phyloP scores from a whole-genome alignment of 2,888 invertebrate species.

The Drosophila pullipes region DNA sequence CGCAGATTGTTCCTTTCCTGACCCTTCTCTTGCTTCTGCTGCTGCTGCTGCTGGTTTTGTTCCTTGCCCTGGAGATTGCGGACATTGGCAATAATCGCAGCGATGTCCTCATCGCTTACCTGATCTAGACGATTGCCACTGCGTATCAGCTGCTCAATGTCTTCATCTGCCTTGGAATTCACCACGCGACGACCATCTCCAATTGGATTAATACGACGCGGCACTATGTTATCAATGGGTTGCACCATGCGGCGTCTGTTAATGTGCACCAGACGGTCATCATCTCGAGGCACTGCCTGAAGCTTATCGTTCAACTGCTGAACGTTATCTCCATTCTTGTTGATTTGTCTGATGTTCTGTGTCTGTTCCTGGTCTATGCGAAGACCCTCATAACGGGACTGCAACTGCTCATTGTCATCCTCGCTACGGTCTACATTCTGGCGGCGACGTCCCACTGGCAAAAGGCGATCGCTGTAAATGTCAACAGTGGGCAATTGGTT shows the following conservation, averaged over 20 bases:
- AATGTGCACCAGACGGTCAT: constrained; percentile 68
- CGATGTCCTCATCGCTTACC: constrained; percentile 42
- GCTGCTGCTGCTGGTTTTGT: background rate
- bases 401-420: constrained; percentile 25
- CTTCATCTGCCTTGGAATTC: constrained; percentile 12
- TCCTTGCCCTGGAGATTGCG: constrained; percentile 23
- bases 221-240: constrained; percentile 7
- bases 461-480: constrained; percentile 51
- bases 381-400: constrained; percentile 36
- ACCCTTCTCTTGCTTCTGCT: background rate
- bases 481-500: constrained; percentile 47
- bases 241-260: constrained; percentile 61
- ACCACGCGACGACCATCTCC: constrained; percentile 48
- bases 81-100: constrained; percentile 32
- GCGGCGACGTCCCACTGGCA: constrained; percentile 68
- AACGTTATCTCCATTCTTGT: background rate
- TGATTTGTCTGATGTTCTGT: background rate
- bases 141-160: constrained; percentile 6
- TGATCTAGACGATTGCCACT: constrained; percentile 4
- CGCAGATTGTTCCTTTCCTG: background rate
- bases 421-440: constrained; percentile 22
- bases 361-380: constrained; percentile 5
- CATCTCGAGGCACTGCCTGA: constrained; percentile 42
- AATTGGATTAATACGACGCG: constrained; percentile 34
- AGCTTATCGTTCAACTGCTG: constrained; percentile 28